Evolutionary conservation across 92 coral and sea anemone genomes (phyloP).

Genomic region (Scolanthus callimorphus): DNA sequence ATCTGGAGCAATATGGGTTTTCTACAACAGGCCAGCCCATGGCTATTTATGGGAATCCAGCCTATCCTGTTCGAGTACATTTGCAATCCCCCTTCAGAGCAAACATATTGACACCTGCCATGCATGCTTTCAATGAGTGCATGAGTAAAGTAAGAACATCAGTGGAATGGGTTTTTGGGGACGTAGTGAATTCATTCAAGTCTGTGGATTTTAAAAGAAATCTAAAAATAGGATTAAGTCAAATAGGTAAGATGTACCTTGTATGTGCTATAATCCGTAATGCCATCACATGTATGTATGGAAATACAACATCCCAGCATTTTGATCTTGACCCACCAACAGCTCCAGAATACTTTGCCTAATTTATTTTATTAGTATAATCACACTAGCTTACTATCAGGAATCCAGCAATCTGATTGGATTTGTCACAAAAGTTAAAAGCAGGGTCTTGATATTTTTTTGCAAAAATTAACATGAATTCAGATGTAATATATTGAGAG

Average conservation of each 20-base stretch:
- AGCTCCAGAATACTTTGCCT: background rate
- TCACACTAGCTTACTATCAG: no score
- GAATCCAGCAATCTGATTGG: no score
- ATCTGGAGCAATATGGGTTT: background rate
- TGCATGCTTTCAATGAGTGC: background rate
- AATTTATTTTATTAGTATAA: background rate
- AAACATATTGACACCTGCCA: background rate
- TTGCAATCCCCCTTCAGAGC: background rate
- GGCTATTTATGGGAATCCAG: slow-evolving; percentile 13
- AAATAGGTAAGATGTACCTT: slow-evolving; percentile 5
- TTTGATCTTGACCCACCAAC: slow-evolving; percentile 11
- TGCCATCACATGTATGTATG: slow-evolving; percentile 11
- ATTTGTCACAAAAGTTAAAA: no score
- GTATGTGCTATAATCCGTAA: slow-evolving; percentile 4
- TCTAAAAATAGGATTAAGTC: slow-evolving; percentile 4
- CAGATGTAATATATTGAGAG: no score
- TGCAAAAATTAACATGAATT: no score
- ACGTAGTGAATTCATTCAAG: background rate
- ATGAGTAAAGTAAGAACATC: background rate
- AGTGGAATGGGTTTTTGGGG: slow-evolving; percentile 1
- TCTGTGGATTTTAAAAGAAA: slow-evolving; percentile 6
- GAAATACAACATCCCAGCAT: slow-evolving; percentile 1
- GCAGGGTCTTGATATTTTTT: no score
- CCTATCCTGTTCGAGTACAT: slow-evolving; percentile 7
- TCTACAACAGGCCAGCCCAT: background rate